These are phyloP conservation scores for Osmerus eperlanus DNA, from an alignment of 2,113 vertebrate species.

Conservation along the genomic window DNA sequence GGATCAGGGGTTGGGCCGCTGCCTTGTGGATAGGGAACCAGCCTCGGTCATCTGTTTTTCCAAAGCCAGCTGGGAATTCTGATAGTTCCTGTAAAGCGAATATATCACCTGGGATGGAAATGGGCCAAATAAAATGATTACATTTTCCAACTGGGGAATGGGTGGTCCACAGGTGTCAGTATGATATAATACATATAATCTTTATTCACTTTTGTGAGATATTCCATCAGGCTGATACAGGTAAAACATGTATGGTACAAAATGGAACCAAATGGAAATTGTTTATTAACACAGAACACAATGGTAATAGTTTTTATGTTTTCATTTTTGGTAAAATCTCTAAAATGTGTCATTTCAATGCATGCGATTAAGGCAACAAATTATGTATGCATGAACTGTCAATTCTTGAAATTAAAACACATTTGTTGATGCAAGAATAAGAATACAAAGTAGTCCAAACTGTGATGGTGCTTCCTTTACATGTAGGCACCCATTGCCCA, in stretches of 20 bases:
- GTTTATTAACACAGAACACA: too few relatives aligned
- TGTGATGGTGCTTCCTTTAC: neutral
- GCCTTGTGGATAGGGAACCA: slow-evolving; percentile 82
- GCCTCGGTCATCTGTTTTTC: slow-evolving; percentile 76
- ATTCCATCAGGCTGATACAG: too few relatives aligned
- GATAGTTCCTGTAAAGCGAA: slow-evolving; percentile 75
- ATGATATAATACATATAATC: neutral
- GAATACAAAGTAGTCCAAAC: too few relatives aligned
- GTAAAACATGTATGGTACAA: too few relatives aligned
- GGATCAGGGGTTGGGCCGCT: slow-evolving; percentile 66
- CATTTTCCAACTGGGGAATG: neutral
- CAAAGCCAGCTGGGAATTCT: slow-evolving; percentile 73
- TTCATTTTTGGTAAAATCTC: too few relatives aligned
- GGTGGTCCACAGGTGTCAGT: neutral
- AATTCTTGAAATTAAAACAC: too few relatives aligned
- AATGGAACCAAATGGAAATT: too few relatives aligned
- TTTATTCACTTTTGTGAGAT: neutral
- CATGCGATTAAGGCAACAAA: too few relatives aligned
- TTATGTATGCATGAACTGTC: neutral
- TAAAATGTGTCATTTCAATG: too few relatives aligned
- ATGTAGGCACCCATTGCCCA: neutral
- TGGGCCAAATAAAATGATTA: slow-evolving; percentile 2
- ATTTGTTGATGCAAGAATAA: too few relatives aligned
- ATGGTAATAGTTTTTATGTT: too few relatives aligned
- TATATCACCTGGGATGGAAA: slow-evolving; percentile 66